Evolutionary conservation across 2,797 vertebrate species (phyloP), one percentile per base, ranked within the genome.

Genomic region (Acropternis orthonyx): DNA sequence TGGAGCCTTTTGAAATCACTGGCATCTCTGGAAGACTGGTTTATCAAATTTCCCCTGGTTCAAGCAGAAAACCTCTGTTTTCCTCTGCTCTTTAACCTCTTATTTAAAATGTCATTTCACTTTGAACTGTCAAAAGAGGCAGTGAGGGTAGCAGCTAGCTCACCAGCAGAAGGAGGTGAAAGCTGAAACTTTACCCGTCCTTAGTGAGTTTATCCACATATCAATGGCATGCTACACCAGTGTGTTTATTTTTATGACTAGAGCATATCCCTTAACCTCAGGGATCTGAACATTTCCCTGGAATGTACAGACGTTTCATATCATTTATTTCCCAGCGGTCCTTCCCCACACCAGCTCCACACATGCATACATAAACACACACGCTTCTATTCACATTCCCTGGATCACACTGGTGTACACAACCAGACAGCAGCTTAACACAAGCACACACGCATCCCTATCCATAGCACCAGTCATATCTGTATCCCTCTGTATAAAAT

Each of bases 41-140:
- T 97, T 97, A 97, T 97, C 96, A 94, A 88, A 96, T 97, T 97
- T 97, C 96, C 95, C 96, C 81, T 27, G 21, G 92, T 93, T 92
- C 62, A 97, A 93, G 74, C 91, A 90, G 79, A 94, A 89, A 96
- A 95, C 81, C 91, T 94, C 97, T 87, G 73, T 96, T 96, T 93
- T 95, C 81, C 51, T 86, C 82, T 95, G 95, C 96, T 96, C 97
- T 97, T 95, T 86, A 96, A 97, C 97, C 97, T 97, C 93, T 52
- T 78, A 97, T 95, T 96, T 96, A 95, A 97, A 97, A 97, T 81
- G 95, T 92, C 94, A 81, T 97, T 97, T 97, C 80, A 88, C 95
- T 98, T 97, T 96, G 97, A 98, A 97, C 96, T 92, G 97, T 89
- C 96, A 94, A 71, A 95, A 95, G 86, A 95, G 95, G 90, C 86